A percentile compares a stretch with the other conserved stretches of the same genome.
Evolutionary conservation across 2,113 vertebrate genomes (phyloP).

Genomic region (Callorhinus ursinus): DNA sequence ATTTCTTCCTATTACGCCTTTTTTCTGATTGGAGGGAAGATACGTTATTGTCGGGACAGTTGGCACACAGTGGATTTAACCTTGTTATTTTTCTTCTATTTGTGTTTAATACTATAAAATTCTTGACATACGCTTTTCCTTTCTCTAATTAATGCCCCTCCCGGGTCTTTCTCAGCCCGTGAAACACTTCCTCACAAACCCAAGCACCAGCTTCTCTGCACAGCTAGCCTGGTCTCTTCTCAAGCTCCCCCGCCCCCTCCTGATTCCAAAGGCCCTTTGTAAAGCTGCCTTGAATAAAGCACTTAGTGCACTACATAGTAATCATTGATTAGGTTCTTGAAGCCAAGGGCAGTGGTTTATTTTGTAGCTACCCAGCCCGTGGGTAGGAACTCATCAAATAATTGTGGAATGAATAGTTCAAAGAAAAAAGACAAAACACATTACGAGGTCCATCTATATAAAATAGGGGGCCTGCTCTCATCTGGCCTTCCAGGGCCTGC

Average conservation of each 20-base stretch:
- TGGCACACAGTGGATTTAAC: background rate
- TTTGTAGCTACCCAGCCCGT: background rate
- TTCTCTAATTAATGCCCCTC: background rate
- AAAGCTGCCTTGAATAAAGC: background rate
- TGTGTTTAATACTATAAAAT: background rate
- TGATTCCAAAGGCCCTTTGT: background rate
- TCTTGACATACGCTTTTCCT: background rate
- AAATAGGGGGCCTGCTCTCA: background rate
- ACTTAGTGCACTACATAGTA: accelerated
- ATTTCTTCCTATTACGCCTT: background rate
- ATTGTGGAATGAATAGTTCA: background rate
- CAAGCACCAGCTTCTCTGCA: background rate
- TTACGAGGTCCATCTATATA: background rate
- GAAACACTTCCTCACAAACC: background rate
- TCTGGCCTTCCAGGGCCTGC: background rate
- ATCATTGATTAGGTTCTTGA: background rate
- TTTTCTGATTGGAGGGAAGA: background rate
- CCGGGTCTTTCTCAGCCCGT: background rate
- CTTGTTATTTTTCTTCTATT: background rate
- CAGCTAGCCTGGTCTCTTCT: accelerated
- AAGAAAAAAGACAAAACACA: background rate
- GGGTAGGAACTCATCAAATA: background rate
- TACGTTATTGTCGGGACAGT: background rate
- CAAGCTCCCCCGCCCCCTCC: accelerated
- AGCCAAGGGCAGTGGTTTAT: background rate